Base-by-base conservation (phyloP, 2,888 invertebrate genomes). In the Archips crataeganus region DNA sequence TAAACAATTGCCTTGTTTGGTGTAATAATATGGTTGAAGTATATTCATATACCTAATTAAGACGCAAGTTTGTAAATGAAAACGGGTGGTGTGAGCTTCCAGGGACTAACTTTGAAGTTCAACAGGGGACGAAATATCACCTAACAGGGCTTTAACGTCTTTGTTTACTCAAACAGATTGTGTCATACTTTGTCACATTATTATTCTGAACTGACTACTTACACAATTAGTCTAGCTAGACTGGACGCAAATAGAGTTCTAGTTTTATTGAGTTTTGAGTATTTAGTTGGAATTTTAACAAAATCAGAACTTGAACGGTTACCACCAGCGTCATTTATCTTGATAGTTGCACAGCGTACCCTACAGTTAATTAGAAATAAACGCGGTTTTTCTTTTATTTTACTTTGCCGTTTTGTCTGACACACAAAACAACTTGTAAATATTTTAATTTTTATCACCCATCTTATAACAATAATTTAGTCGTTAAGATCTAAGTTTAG, bases 111-210 rank as follows among this genome's bases (percentile, higher is more conserved):
- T 72, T 57, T 62, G 47, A 47, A 62, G 62, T 68, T 57, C 23
- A 72, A 51, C 34, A 39, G 60, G 71, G 71, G 71, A 54, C 42
- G 59, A 66, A 65, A 59, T 60, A 59, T 42, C 60, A 39, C 42
- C 51, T 61, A 71, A 49, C 15, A 8, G 23, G 42, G 39, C 42
- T 59, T 49, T 60, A 34, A 47, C 45, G 32, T 70, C 70, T 69
- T 34, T 60, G 63, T 69, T 69, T 61, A 39, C 13, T 64, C 45
- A 11, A 60, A 60, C 49, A 36, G 34, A 68, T 60, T 68, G 47
- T 5, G 47, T 11, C 34, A 36, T 39, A 65, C 8, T 36, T 15
- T 15, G 39, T 36, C 64, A 49, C 34, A n/a, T 36, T 49, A 49
- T 36, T 49, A 5, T 32, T 47, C 15, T 13, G 15, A 13, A 45